Evolutionary conservation across 1,140 invertebrate species (phyloP), one percentile per base, ranked within the genome.

Genomic region (Streblospio benedicti): DNA sequence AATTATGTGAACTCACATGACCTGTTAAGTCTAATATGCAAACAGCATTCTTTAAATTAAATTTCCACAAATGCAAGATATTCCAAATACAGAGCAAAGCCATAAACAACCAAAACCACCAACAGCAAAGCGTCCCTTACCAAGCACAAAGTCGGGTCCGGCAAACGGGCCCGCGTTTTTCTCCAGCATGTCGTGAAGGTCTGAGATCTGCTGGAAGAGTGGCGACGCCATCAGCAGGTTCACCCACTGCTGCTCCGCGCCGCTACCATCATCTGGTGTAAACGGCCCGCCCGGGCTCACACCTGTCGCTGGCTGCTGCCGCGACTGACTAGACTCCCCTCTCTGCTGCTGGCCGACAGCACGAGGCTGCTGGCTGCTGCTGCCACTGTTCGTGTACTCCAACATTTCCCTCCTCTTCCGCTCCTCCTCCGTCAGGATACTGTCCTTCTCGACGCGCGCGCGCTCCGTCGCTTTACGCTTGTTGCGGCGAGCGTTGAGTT

Each of bases 181-280:
- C 4, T 71, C 65, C 28, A 75, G 56, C 67, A 75, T 67, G 14
- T 68, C 57, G 23, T 71, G 69, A 20, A 75, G 60, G 51, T 75
- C 73, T 58, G 70, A 73, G 59, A 75, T 73, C 65, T 75, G 73
- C 58, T 73, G 70, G 60, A 75, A 74, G n/a, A 75, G 59, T 6
- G 72, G 73, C 14, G 73, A 75, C 2, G 67, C 64, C 73, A 75
- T 75, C 57, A 75, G 55, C 63, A 75, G 66, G 51, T 71, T 73
- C 14, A 75, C 65, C 71, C 70, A 74, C 55, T 73, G 71, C 52
- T 74, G 71, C 60, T 75, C 72, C 44, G 54, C 45, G 56, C 68
- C 70, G 38, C 70, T 69, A 5, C 43, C 43, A 9, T n/a, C n/a
- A 61, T 66, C 64, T 12, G 70, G 55, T 4, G 18, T 45, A 31